Conservation (phyloP, 2,797 vertebrate species). For the Craterocephalus amniculus region DNA sequence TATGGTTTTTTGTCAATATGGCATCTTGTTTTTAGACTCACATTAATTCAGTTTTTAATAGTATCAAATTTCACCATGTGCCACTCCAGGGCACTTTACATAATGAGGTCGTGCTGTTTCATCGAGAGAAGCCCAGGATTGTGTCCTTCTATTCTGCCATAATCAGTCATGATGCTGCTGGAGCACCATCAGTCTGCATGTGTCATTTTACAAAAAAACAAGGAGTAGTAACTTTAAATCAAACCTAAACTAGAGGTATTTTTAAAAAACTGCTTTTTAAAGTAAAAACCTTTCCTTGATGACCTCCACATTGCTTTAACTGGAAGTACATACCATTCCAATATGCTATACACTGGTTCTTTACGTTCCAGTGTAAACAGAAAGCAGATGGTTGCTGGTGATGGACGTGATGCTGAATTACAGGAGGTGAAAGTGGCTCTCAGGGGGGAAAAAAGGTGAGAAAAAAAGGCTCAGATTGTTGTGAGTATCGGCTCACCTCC, state of each 20-base stretch:
- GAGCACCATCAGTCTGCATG: background rate
- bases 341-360: background rate
- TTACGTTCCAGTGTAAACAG: background rate
- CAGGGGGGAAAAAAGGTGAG: background rate
- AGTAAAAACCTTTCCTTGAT: background rate
- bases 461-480: background rate
- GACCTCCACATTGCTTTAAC: background rate
- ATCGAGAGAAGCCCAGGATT: background rate
- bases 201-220: background rate
- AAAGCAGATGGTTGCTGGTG: background rate
- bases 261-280: background rate
- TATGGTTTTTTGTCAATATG: no score
- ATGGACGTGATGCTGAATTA: background rate
- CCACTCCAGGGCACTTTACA: no score
- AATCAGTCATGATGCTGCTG: background rate
- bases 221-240: background rate
- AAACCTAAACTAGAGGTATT: background rate
- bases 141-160: background rate
- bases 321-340: background rate
- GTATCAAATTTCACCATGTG: no score
- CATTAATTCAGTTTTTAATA: no score
- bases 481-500: slow-evolving; percentile 85
- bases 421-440: background rate
- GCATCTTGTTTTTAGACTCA: no score
- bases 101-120: background rate